phyloP scores from a whole-genome alignment of 2,113 vertebrate species.

The Neolamprologus sp. region DNA sequence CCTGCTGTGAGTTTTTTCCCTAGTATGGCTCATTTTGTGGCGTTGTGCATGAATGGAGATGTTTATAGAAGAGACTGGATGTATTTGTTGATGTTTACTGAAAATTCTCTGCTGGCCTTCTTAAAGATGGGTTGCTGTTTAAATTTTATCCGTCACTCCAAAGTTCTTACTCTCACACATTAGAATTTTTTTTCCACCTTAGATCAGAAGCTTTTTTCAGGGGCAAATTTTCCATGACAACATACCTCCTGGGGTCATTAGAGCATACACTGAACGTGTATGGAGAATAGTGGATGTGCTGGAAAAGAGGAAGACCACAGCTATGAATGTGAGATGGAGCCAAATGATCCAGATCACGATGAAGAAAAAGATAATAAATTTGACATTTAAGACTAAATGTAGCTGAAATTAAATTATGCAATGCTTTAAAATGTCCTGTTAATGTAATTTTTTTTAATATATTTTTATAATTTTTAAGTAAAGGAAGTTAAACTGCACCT shows the following conservation, averaged over 20 bases:
- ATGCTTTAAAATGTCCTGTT: background rate
- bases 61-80: background rate
- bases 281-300: background rate
- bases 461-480: background rate
- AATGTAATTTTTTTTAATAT: background rate
- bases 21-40: background rate
- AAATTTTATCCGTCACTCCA: background rate
- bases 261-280: background rate
- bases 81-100: background rate
- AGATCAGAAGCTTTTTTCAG: background rate
- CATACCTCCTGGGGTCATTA: background rate
- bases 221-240: background rate
- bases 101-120: accelerated
- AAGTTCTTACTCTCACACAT: background rate
- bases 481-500: background rate
- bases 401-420: background rate
- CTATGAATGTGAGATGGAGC: background rate
- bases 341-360: background rate
- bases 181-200: accelerated
- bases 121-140: background rate
- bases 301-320: background rate
- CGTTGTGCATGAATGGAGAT: background rate
- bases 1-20: background rate
- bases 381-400: background rate
- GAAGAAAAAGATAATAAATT: background rate